phyloP scores from a whole-genome alignment of 2,797 vertebrate species.

The Falco concolor region DNA sequence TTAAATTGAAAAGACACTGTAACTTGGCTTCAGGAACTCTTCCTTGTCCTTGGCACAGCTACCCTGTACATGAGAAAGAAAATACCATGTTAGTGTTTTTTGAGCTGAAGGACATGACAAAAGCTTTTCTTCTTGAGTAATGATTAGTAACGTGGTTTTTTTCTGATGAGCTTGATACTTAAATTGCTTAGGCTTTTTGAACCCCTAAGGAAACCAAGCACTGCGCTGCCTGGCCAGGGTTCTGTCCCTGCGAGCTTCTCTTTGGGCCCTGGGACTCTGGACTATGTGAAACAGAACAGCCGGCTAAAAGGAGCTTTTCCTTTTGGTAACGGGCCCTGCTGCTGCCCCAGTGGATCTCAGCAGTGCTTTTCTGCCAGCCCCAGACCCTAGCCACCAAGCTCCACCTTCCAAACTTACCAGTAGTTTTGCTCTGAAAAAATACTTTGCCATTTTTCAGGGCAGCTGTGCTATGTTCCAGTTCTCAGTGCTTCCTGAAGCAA shows the following conservation, averaged over 20 bases:
- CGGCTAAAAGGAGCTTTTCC: background rate
- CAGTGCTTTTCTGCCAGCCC: background rate
- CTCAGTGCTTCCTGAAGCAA: background rate
- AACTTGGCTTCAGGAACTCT: background rate
- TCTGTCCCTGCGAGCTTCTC: background rate
- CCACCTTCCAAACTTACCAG: background rate
- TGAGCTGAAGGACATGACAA: background rate
- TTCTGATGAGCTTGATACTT: background rate
- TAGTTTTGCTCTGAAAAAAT: background rate
- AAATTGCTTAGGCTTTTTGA: background rate
- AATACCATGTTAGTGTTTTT: background rate
- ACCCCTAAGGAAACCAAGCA: background rate
- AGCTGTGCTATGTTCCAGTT: background rate
- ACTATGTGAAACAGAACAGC: background rate
- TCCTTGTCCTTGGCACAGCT: background rate
- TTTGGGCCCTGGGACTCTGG: background rate
- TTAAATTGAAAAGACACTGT: accelerated
- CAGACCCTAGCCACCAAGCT: background rate
- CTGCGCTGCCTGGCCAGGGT: background rate
- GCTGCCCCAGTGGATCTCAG: background rate
- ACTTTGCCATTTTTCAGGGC: background rate
- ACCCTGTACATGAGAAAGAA: background rate
- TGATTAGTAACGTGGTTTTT: background rate
- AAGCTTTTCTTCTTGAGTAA: background rate
- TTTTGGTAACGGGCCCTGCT: background rate